phyloP scores from a whole-genome alignment of 2,888 invertebrate genomes.

The Lithophane ornitopus region DNA sequence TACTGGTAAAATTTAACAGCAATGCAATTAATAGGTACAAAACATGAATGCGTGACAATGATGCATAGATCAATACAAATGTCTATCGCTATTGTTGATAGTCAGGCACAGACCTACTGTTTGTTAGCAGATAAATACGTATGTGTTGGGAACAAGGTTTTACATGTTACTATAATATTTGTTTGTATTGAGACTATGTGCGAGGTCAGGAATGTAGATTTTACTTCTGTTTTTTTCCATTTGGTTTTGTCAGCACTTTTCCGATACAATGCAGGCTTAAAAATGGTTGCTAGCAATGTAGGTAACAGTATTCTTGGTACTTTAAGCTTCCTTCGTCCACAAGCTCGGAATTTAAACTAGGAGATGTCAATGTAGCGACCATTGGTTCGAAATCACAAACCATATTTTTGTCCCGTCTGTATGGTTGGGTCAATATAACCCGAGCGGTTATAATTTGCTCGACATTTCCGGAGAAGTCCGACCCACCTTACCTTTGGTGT shows the following conservation, averaged over 20 bases:
- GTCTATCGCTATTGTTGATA: slow-evolving; percentile 12
- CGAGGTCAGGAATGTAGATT: slow-evolving; percentile 1
- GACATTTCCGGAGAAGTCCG: background rate
- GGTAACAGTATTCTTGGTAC: background rate
- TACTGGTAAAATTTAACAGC: slow-evolving; percentile 1
- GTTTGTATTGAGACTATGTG: background rate
- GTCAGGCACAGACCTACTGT: slow-evolving; percentile 31
- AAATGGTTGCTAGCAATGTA: background rate
- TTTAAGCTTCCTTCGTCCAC: background rate
- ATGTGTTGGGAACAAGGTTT: background rate
- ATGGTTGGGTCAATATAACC: background rate
- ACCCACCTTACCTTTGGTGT: background rate
- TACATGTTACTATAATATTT: background rate
- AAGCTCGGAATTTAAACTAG: background rate
- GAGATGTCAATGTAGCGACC: background rate
- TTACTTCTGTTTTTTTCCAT: background rate
- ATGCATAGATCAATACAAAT: slow-evolving; percentile 42
- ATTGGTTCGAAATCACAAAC: background rate
- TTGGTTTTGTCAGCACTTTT: background rate
- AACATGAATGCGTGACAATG: slow-evolving; percentile 44
- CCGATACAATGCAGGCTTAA: background rate
- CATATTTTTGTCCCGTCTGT: background rate
- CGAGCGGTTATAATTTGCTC: background rate
- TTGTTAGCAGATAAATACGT: slow-evolving; percentile 13
- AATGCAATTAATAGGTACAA: slow-evolving; percentile 29